These are phyloP conservation scores for Spatulosminthurus flaviceps DNA, from an alignment of 2,888 invertebrate species.

Conservation along the genomic window DNA sequence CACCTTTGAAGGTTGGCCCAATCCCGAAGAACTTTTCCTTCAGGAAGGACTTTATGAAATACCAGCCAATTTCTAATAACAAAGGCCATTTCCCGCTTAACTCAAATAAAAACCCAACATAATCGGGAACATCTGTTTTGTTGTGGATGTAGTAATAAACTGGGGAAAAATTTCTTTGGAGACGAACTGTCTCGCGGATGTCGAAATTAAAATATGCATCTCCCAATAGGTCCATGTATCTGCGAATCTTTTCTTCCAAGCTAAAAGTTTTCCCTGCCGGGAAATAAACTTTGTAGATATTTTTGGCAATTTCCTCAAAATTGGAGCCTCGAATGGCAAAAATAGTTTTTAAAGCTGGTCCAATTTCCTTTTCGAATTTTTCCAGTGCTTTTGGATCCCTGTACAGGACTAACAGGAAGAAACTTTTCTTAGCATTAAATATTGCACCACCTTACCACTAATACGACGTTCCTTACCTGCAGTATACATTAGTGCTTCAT, in stretches of 20 bases:
- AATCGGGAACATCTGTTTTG: constrained; percentile 9
- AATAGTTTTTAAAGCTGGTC: not conserved
- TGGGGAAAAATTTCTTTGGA: constrained; percentile 20
- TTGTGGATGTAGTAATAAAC: constrained; percentile 20
- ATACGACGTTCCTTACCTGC: no score
- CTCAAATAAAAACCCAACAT: not conserved
- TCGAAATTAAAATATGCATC: constrained; percentile 19
- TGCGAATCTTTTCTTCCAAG: not conserved
- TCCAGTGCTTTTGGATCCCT: not conserved
- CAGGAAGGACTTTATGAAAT: not conserved
- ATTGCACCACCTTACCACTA: not conserved
- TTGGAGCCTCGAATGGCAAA: no score
- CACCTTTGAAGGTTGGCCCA: no score
- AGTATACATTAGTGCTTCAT: constrained; percentile 11
- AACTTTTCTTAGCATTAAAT: not conserved
- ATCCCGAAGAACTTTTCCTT: not conserved
- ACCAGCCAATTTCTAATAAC: not conserved
- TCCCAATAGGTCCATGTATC: not conserved
- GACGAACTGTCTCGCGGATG: not conserved
- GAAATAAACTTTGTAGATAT: constrained; percentile 10
- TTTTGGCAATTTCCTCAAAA: not conserved
- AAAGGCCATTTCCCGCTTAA: no score
- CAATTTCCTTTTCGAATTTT: not conserved
- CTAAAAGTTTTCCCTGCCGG: not conserved
- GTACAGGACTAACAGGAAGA: not conserved